phyloP scores from a whole-genome alignment of 2,113 vertebrate genomes.

The Colaptes auratus region DNA sequence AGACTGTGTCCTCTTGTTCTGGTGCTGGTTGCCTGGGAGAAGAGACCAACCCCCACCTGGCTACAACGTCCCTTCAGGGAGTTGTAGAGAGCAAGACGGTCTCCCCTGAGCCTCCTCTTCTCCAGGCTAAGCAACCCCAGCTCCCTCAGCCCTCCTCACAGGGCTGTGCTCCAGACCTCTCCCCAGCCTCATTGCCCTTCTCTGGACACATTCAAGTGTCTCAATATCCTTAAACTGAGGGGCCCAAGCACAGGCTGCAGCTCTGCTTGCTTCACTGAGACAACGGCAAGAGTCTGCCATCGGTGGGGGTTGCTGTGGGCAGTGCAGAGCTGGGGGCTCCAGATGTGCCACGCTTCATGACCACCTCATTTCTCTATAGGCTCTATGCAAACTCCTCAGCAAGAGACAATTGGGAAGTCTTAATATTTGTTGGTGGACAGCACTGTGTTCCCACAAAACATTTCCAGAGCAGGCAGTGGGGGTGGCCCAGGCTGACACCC shows the following conservation, averaged over 20 bases:
- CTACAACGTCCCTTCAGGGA: no score
- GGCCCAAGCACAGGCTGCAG: not conserved
- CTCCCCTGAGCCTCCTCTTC: no score
- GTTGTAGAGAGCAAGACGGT: no score
- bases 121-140: no score
- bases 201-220: no score
- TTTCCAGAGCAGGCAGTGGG: not conserved
- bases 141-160: no score
- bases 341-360: not conserved
- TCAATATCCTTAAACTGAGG: no score
- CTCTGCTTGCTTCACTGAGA: not conserved
- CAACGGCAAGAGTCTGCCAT: accelerated
- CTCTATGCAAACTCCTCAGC: not conserved
- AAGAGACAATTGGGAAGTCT: not conserved
- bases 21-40: no score
- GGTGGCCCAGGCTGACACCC: not conserved
- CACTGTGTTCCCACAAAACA: not conserved
- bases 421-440: not conserved
- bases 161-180: no score
- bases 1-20: no score
- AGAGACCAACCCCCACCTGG: no score
- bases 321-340: accelerated
- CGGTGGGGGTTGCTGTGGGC: accelerated
- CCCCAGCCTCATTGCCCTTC: no score
- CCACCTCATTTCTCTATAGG: not conserved